A percentile compares a stretch with the other conserved stretches of the same genome.
Conservation (phyloP, 2,113 vertebrate genomes). For the Eubucco bourcierii region DNA sequence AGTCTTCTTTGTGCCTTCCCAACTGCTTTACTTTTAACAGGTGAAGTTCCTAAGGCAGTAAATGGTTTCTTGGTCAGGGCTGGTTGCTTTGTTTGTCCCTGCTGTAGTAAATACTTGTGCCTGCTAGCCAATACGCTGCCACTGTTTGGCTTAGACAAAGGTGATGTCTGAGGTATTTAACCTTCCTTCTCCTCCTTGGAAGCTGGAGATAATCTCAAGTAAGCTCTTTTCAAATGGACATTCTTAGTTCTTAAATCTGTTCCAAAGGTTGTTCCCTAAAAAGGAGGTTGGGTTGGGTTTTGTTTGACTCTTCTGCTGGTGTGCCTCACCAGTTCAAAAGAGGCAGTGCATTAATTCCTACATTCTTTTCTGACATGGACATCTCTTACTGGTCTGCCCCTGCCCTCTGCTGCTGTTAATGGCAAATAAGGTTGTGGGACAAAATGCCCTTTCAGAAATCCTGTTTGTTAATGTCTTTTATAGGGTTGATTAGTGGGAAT, state of each 20-base stretch:
- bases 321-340: neutral
- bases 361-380: neutral
- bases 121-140: neutral
- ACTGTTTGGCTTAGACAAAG: neutral
- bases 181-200: neutral
- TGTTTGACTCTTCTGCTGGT: neutral
- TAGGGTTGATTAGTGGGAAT: neutral
- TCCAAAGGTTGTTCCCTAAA: neutral
- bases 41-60: neutral
- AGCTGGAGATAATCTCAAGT: neutral
- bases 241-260: neutral
- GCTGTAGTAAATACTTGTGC: neutral
- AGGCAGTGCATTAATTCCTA: neutral
- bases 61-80: neutral
- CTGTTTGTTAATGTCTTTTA: neutral
- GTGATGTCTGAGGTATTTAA: neutral
- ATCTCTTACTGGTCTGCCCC: neutral
- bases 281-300: neutral
- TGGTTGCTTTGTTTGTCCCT: neutral
- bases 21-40: neutral
- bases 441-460: neutral
- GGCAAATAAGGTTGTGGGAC: neutral
- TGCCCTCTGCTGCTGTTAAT: neutral
- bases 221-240: conserved; percentile 8
- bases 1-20: neutral